Conservation (phyloP, 2,113 vertebrate genomes). For the Cryptomyrus ogoouensis region DNA sequence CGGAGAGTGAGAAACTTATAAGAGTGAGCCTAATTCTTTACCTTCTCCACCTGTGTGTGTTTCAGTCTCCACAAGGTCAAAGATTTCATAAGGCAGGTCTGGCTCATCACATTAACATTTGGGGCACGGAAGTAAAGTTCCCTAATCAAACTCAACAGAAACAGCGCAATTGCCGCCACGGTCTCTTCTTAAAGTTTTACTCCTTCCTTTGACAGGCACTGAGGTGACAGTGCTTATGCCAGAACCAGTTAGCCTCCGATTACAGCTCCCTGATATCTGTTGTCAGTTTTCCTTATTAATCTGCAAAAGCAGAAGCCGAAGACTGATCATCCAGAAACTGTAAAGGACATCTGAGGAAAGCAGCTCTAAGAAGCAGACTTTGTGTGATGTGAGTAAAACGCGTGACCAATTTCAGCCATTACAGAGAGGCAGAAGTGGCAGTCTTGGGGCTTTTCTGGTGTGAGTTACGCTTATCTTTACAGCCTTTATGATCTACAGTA, state of each 20-base stretch:
- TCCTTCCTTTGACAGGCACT: neutral
- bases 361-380: neutral
- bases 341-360: neutral
- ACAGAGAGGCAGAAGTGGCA: neutral
- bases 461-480: neutral
- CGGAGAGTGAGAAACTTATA: neutral
- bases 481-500: neutral
- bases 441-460: neutral
- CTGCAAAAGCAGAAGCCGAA: neutral
- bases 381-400: neutral
- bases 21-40: conserved; percentile 15
- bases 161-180: neutral
- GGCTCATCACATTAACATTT: neutral
- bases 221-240: neutral
- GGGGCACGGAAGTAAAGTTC: neutral
- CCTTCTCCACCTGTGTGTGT: conserved; percentile 22
- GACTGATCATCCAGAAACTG: neutral
- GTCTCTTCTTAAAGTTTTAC: neutral
- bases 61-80: neutral
- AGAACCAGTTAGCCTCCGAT: neutral
- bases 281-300: neutral
- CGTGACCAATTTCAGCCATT: neutral
- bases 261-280: neutral
- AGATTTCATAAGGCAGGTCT: neutral
- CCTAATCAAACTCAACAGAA: neutral